Percentiles rank a stretch among this genome's conserved stretches.
These are phyloP conservation scores for Sceloporus tristichus DNA, from an alignment of 2,113 vertebrate species.

Conservation along the genomic window DNA sequence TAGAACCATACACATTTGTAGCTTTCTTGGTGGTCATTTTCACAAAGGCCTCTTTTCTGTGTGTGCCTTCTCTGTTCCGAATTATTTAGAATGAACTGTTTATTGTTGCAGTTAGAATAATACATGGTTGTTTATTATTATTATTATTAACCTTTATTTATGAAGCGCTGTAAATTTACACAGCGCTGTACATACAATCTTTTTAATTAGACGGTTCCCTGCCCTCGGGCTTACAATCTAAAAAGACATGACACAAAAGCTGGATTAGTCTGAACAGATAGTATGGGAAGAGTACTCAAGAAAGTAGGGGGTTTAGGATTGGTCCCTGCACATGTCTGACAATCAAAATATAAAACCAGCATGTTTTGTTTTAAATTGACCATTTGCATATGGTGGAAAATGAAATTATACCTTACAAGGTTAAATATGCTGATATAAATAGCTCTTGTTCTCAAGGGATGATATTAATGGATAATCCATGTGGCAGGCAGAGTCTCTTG, in stretches of 20 bases:
- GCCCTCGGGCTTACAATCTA: too few species aligned
- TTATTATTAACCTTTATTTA: too few species aligned
- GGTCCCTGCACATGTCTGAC: fast-evolving
- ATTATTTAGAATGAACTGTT: background rate
- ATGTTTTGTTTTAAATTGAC: fast-evolving
- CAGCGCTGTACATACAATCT: too few species aligned
- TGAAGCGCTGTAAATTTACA: too few species aligned
- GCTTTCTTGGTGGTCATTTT: too few species aligned
- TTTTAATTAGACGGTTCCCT: too few species aligned
- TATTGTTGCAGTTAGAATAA: too few species aligned
- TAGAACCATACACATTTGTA: too few species aligned
- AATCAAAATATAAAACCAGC: background rate
- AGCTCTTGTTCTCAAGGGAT: background rate
- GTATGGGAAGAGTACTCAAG: background rate
- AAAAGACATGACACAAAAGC: too few species aligned
- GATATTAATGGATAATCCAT: background rate
- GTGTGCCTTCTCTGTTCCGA: background rate
- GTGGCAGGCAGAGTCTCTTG: background rate
- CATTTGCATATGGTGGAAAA: fast-evolving
- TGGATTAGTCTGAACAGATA: background rate
- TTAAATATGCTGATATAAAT: background rate
- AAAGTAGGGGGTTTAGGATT: background rate
- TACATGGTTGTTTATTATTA: too few species aligned
- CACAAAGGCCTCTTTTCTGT: too few species aligned
- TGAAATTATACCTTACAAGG: background rate